Evolutionary conservation across 2,113 vertebrate species (phyloP).

Genomic region (Apodemus sylvaticus): DNA sequence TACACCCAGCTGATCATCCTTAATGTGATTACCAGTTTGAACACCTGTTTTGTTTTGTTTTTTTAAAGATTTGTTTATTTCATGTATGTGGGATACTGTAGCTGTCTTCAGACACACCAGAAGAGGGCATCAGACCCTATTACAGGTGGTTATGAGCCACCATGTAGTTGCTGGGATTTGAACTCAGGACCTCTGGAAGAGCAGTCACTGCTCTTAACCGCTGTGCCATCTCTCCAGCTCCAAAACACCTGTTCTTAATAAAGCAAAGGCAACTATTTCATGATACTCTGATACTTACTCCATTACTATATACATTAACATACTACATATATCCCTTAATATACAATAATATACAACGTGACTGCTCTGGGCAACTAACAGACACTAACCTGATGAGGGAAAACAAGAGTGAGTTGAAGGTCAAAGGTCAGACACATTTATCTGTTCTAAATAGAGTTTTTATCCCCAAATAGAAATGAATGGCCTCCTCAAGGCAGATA

Average conservation of each 20-base stretch:
- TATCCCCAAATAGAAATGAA: slow-evolving; percentile 44
- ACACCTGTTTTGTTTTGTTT: no score
- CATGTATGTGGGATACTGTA: no score
- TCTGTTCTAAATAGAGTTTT: slow-evolving; percentile 11
- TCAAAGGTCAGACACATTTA: not conserved
- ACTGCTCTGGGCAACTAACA: not conserved
- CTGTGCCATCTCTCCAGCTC: no score
- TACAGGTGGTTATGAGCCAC: no score
- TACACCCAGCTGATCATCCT: not conserved
- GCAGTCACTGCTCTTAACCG: no score
- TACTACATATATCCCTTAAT: not conserved
- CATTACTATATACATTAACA: not conserved
- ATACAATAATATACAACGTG: not conserved
- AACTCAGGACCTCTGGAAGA: no score
- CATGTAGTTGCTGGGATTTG: no score
- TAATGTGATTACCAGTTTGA: not conserved
- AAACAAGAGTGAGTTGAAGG: not conserved
- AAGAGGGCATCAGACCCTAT: no score
- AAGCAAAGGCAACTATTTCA: not conserved
- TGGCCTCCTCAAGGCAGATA: slow-evolving; percentile 16
- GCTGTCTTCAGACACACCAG: no score
- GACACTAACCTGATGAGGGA: not conserved
- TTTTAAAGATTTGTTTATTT: no score
- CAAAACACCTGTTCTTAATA: not conserved
- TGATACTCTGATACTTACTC: not conserved